These are phyloP conservation scores for Syngnathus rostellatus DNA, from an alignment of 2,797 vertebrate species.

Conservation along the genomic window DNA sequence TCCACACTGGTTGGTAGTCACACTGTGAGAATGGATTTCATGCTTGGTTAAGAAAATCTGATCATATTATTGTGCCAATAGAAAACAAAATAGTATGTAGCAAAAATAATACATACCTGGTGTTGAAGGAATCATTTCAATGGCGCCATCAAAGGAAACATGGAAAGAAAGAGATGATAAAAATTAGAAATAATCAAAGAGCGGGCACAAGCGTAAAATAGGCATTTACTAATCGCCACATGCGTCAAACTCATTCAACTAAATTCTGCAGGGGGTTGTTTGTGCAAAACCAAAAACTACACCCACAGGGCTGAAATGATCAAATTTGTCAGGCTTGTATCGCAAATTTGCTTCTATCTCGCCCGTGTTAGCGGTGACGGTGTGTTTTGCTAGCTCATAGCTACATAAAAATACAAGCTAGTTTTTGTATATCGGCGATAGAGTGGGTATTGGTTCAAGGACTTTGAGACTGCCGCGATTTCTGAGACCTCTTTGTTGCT, in stretches of 20 bases:
- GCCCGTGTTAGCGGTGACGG: constrained; percentile 34
- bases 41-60: neutral
- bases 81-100: neutral
- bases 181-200: neutral
- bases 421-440: constrained; percentile 48
- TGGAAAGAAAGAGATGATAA: constrained; percentile 20
- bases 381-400: constrained; percentile 15
- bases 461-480: too few relatives aligned
- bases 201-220: constrained; percentile 21
- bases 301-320: constrained; percentile 46
- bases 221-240: constrained; percentile 39
- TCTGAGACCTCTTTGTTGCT: too few relatives aligned
- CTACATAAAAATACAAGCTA: constrained; percentile 52
- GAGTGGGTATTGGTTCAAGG: neutral
- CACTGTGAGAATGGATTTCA: constrained; percentile 1
- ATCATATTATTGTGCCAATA: constrained; percentile 29
- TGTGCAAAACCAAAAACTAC: constrained; percentile 41
- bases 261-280: constrained; percentile 35
- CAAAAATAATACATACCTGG: constrained; percentile 48
- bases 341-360: constrained; percentile 28
- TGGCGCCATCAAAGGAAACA: constrained; percentile 16
- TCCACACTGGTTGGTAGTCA: neutral
- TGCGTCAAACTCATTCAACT: constrained; percentile 41
- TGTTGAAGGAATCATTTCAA: constrained; percentile 17
- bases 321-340: constrained; percentile 37